phyloP scores from a whole-genome alignment of 1,140 invertebrate species.

The Drosophila pectinifera region DNA sequence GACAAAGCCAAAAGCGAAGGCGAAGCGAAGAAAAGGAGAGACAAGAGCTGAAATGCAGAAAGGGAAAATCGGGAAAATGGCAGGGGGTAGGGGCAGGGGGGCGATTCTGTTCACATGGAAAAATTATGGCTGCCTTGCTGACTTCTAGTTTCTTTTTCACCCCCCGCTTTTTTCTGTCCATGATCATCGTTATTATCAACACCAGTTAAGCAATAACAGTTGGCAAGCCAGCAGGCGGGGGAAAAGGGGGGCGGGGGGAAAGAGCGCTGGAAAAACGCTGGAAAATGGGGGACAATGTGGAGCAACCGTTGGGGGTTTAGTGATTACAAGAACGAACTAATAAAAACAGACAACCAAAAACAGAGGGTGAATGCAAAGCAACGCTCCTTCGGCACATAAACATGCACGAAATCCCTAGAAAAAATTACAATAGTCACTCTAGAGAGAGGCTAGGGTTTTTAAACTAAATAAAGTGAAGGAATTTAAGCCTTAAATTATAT shows the following conservation, averaged over 20 bases:
- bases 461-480: too few relatives aligned
- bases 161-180: slow-evolving; percentile 10
- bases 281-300: slow-evolving; percentile 3
- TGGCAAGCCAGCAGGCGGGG: not conserved
- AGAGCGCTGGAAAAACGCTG: not conserved
- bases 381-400: slow-evolving; percentile 15
- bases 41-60: slow-evolving; percentile 34
- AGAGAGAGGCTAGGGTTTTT: not conserved
- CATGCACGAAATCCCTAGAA: slow-evolving; percentile 12
- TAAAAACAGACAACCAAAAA: slow-evolving; percentile 75
- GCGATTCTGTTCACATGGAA: slow-evolving; percentile 45
- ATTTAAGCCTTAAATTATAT: too few relatives aligned
- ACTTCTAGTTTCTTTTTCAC: slow-evolving; percentile 29
- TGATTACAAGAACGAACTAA: slow-evolving; percentile 75
- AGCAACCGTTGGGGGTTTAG: slow-evolving; percentile 24
- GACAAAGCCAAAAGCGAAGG: slow-evolving; percentile 6
- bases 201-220: slow-evolving; percentile 72
- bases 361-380: slow-evolving; percentile 33
- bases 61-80: slow-evolving; percentile 12
- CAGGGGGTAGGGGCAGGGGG: not conserved
- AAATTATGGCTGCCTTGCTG: slow-evolving; percentile 70
- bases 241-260: not conserved
- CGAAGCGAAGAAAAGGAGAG: slow-evolving; percentile 9
- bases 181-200: slow-evolving; percentile 80
- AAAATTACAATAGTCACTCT: not conserved